Conservation (phyloP, 2,113 vertebrate species). For the Albula goreensis region DNA sequence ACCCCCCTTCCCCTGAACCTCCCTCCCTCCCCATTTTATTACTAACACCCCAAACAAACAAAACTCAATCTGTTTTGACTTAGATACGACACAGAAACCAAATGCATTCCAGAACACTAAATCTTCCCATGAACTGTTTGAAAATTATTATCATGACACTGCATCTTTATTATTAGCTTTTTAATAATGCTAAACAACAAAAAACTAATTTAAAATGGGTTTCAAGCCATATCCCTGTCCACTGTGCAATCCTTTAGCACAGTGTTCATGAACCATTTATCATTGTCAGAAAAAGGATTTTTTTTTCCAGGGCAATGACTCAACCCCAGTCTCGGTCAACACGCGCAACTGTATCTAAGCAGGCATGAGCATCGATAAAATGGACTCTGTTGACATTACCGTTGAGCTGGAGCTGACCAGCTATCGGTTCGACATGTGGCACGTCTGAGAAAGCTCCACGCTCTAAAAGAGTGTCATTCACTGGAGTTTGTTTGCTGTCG, state of each 20-base stretch:
- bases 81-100: constrained; percentile 6
- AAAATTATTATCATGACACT: neutral
- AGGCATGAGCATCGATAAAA: neutral
- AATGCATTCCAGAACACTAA: neutral
- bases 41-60: neutral
- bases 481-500: neutral
- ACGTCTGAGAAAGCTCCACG: neutral
- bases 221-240: neutral
- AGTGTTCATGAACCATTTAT: neutral
- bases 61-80: neutral
- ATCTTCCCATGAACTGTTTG: neutral
- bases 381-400: neutral
- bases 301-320: neutral
- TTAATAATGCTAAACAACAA: no score
- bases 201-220: neutral
- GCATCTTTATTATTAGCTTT: no score
- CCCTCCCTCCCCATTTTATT: neutral
- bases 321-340: neutral
- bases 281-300: neutral
- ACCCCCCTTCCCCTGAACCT: constrained; percentile 41
- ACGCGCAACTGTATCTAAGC: neutral
- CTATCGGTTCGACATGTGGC: neutral
- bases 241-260: neutral
- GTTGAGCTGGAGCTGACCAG: neutral
- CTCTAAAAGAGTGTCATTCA: neutral